Percentiles rank a stretch among this genome's conserved stretches.
Evolutionary conservation across 2,113 vertebrate genomes (phyloP).

Genomic region (Kryptolebias marmoratus): DNA sequence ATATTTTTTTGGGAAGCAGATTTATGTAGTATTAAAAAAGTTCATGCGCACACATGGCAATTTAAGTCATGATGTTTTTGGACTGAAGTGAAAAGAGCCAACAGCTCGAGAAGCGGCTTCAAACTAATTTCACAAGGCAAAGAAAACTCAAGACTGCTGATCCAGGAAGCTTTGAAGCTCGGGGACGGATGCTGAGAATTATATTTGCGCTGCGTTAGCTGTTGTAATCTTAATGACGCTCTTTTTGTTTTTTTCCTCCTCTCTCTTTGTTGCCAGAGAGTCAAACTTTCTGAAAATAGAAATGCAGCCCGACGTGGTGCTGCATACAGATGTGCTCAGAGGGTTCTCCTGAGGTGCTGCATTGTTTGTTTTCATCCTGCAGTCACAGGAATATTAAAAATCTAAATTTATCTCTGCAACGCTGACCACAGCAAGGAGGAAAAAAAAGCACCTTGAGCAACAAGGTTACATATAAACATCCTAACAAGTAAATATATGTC

Average conservation of each 20-base stretch:
- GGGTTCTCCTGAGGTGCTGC: slow-evolving; percentile 11
- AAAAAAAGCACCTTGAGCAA: neutral
- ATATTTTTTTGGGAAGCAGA: neutral
- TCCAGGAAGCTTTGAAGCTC: neutral
- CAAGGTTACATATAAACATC: neutral
- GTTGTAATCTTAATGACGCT: slow-evolving; percentile 14
- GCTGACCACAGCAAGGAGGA: neutral
- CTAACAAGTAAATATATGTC: neutral
- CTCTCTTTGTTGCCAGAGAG: slow-evolving; percentile 6
- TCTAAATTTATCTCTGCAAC: slow-evolving; percentile 2
- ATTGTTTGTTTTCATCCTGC: slow-evolving; percentile 32
- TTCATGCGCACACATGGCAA: neutral
- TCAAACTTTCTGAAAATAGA: slow-evolving; percentile 30
- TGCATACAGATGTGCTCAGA: slow-evolving; percentile 37
- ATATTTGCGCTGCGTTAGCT: slow-evolving; percentile 15
- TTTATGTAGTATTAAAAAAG: neutral
- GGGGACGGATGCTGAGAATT: neutral
- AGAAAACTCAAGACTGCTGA: neutral
- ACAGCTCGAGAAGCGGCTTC: neutral
- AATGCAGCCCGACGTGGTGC: neutral
- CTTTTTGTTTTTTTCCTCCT: neutral
- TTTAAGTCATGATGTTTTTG: slow-evolving; percentile 15
- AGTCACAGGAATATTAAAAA: slow-evolving; percentile 17
- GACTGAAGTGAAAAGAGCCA: neutral
- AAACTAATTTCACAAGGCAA: neutral